Base-by-base conservation (phyloP, 1,140 invertebrate genomes). In the Drosophila kepulauana region DNA sequence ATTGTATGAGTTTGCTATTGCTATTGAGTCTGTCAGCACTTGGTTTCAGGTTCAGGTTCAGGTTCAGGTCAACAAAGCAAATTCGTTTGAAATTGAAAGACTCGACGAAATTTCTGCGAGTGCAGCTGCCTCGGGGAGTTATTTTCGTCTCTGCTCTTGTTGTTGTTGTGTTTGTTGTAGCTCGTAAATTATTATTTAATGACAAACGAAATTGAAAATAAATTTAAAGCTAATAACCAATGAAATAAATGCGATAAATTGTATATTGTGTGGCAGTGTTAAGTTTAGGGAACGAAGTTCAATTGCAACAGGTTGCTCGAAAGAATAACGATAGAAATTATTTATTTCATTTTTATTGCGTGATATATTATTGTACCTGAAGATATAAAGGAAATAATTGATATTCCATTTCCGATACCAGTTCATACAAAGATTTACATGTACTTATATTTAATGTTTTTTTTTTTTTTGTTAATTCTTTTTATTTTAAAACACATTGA, bases 151-250 rank as follows among this genome's bases (percentile, higher is more conserved):
- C 46, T 49, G 16, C 30, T 38, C 38, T 61, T 74, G 46, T 43
- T 67, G 30, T 59, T 61, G 15, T 71, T 75, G 38, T 59, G 43
- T 45, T 57, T 63, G 58, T 46, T 52, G 67, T 70, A 61, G 72
- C 77, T 87, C 84, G 85, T 87, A 84, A 87, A 88, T 88, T 87
- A 87, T 88, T 87, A 88, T 87, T 87, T 87, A 88, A 87, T 88
- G 84, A 88, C 84, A 88, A 67, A 82, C 85, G 51, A 80, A 87
- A 87, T 87, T 87, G 84, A 87, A 88, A 87, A 87, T 87, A 87
- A 87, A 88, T 87, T 87, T 66, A 75, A 84, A 78, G 80, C 84
- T 80, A 88, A 87, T 87, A 88, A 87, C 71, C 85, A 73, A 72
- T 78, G 79, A 79, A 79, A 71, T 77, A 79, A 81, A 52, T 65